A percentile compares a stretch with the other conserved stretches of the same genome.
These are phyloP conservation scores for Drosophila heteroneura DNA, from an alignment of 2,888 invertebrate genomes.

Conservation along the genomic window DNA sequence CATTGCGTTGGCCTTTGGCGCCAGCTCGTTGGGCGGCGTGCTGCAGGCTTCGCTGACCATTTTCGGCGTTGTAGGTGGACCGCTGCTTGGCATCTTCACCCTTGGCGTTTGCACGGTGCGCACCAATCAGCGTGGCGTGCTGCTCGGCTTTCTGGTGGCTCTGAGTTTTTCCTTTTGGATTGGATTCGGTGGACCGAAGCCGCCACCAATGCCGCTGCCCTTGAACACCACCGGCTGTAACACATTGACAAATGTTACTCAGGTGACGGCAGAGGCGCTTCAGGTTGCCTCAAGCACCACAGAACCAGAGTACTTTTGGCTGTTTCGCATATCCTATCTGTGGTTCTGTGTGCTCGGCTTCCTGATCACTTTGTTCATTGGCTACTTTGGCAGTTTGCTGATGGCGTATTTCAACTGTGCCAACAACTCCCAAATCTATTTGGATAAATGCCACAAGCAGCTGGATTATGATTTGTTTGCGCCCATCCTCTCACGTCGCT, in stretches of 20 bases:
- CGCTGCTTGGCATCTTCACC: constrained; percentile 92
- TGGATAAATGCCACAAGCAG: constrained; percentile 79
- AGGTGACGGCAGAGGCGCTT: constrained; percentile 29
- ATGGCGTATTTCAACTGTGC: constrained; percentile 81
- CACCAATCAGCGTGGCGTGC: constrained; percentile 91
- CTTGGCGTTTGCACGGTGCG: constrained; percentile 92
- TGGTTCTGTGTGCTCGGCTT: constrained; percentile 89
- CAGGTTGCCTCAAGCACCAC: constrained; percentile 24
- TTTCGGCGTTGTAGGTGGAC: constrained; percentile 95
- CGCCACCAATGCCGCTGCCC: constrained; percentile 87
- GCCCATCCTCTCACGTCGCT: constrained; percentile 86
- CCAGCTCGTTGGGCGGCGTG: constrained; percentile 92
- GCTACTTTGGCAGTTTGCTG: constrained; percentile 86
- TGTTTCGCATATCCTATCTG: constrained; percentile 91
- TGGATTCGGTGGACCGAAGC: constrained; percentile 93
- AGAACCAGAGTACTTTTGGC: constrained; percentile 84
- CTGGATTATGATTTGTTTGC: constrained; percentile 88
- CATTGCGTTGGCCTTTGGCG: constrained; percentile 92
- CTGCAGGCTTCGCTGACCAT: constrained; percentile 94
- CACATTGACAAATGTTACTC: constrained; percentile 36
- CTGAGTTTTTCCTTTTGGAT: constrained; percentile 91
- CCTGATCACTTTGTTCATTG: constrained; percentile 86
- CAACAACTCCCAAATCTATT: constrained; percentile 79
- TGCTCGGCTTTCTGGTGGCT: constrained; percentile 88
- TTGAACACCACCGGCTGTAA: constrained; percentile 87